Evolutionary conservation across 37 sponge, comb jelly and placozoan genomes (phyloP).

Genomic region (Halisarca cf. caerulea): DNA sequence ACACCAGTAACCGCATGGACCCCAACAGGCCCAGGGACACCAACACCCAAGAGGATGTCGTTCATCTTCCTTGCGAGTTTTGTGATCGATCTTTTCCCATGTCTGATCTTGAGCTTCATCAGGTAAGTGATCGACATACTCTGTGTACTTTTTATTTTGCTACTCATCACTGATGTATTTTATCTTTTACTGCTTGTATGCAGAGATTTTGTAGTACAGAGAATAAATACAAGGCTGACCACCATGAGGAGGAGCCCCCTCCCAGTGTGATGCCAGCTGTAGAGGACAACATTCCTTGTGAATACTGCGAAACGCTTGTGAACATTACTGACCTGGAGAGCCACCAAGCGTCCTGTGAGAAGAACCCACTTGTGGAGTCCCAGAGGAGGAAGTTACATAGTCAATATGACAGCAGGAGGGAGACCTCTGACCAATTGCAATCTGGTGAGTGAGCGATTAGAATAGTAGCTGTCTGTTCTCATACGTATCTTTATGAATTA

Average conservation of each 20-base stretch:
- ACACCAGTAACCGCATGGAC: conserved; percentile 1
- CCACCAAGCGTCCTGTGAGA: conserved; percentile 44
- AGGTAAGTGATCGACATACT: conserved; percentile 3
- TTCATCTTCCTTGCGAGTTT: conserved; percentile 51
- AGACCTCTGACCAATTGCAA: too few species aligned
- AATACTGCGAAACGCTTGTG: conserved; percentile 29
- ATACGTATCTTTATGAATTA: too few species aligned
- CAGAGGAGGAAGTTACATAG: too few species aligned
- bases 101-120: not conserved
- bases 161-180: too few species aligned
- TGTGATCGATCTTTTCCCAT: conserved; percentile 27
- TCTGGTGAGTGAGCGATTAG: too few species aligned
- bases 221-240: not conserved
- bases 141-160: too few species aligned
- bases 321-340: conserved; percentile 4
- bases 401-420: too few species aligned
- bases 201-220: not conserved
- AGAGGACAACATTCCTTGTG: conserved; percentile 26
- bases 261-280: not conserved
- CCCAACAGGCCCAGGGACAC: conserved; percentile 14
- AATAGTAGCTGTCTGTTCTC: too few species aligned
- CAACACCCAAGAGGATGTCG: not conserved
- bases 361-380: not conserved
- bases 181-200: not conserved
- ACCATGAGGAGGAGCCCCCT: too few species aligned